These are phyloP conservation scores for Sciurus niger DNA, from an alignment of 2,113 vertebrate genomes.

Conservation along the genomic window DNA sequence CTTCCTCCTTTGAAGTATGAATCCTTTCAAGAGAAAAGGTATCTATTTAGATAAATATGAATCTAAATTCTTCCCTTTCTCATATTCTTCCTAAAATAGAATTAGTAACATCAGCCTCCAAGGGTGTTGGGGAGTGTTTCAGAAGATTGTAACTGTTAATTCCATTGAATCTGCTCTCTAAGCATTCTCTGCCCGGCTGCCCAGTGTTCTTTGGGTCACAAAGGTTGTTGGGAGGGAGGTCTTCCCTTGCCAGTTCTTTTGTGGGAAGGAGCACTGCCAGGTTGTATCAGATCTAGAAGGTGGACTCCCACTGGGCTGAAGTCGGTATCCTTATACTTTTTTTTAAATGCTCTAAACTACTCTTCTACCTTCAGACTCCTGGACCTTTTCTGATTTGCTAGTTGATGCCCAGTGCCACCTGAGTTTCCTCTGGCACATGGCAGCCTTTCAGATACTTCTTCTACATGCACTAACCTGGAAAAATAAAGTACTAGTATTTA, in stretches of 20 bases:
- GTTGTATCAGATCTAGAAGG: not conserved
- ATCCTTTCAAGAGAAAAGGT: constrained; percentile 12
- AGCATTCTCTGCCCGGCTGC: not conserved
- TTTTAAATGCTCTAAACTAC: not conserved
- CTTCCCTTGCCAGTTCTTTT: not conserved
- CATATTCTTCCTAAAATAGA: not conserved
- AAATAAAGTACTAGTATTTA: not conserved
- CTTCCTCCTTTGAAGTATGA: not conserved
- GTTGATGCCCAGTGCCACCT: not conserved
- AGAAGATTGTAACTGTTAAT: not conserved
- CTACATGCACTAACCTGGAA: not conserved
- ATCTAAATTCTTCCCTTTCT: not conserved
- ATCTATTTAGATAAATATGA: constrained; percentile 31
- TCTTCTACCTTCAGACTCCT: not conserved
- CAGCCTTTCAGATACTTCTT: not conserved
- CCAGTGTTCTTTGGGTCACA: not conserved
- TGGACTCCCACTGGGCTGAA: not conserved
- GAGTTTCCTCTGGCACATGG: not conserved
- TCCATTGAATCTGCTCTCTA: not conserved
- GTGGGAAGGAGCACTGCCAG: not conserved
- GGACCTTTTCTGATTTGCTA: not conserved
- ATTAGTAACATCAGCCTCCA: not conserved
- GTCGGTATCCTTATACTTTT: not conserved
- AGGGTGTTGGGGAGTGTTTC: not conserved
- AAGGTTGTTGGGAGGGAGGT: not conserved